A percentile compares a stretch with the other conserved stretches of the same genome.
These are phyloP conservation scores for Asbolus verrucosus DNA, from an alignment of 1,140 invertebrate species.

Conservation along the genomic window DNA sequence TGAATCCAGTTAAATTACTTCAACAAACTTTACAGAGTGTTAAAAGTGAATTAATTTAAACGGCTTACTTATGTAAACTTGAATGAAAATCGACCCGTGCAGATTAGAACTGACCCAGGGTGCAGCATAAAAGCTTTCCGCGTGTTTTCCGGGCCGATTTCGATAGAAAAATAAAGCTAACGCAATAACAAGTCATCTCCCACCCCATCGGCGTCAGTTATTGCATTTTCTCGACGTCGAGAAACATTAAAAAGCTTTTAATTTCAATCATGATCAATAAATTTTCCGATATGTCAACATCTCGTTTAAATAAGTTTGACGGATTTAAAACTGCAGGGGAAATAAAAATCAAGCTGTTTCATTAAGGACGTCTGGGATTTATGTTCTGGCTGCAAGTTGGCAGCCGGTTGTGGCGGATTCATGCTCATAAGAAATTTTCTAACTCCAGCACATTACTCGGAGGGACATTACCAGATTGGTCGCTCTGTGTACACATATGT, in stretches of 20 bases:
- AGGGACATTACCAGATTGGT: too few relatives aligned
- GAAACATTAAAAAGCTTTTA: constrained; percentile 38
- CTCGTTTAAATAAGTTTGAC: constrained; percentile 30
- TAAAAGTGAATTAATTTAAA: constrained; percentile 43
- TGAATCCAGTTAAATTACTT: constrained; percentile 44
- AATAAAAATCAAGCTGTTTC: constrained; percentile 11
- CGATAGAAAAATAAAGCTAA: constrained; percentile 14
- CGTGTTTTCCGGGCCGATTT: neutral
- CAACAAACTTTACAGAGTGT: constrained; percentile 41
- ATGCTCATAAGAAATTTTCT: too few relatives aligned
- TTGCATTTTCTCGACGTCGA: constrained; percentile 28
- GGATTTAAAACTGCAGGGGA: constrained; percentile 22
- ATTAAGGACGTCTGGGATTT: too few relatives aligned
- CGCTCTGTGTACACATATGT: too few relatives aligned
- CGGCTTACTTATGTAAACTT: constrained; percentile 42
- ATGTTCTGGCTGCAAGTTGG: too few relatives aligned
- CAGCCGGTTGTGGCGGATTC: too few relatives aligned
- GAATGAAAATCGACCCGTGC: constrained; percentile 25
- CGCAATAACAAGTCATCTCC: constrained; percentile 27
- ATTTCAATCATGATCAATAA: constrained; percentile 33
- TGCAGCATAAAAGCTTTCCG: neutral
- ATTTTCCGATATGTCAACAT: constrained; percentile 32
- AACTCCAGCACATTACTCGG: too few relatives aligned
- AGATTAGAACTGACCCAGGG: neutral
- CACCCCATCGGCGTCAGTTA: constrained; percentile 24